These are phyloP conservation scores for Temnothorax curvispinosus DNA, from an alignment of 1,140 invertebrate species.

Conservation along the genomic window DNA sequence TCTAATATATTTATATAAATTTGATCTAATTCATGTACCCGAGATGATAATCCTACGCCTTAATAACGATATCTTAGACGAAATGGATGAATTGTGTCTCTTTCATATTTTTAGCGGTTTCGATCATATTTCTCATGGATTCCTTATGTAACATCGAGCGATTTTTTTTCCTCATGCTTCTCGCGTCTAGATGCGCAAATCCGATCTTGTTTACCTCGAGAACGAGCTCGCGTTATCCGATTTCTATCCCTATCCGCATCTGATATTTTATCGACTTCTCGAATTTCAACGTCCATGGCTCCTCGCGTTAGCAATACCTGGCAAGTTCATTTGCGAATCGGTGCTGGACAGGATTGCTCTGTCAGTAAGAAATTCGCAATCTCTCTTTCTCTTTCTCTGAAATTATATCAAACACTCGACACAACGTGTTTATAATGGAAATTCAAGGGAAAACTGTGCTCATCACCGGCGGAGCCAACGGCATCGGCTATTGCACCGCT, in stretches of 20 bases:
- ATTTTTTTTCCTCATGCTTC: conserved; percentile 31
- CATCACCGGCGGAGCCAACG: conserved; percentile 86
- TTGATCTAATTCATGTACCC: too few species aligned
- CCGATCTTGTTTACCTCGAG: conserved; percentile 69
- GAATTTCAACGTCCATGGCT: conserved; percentile 56
- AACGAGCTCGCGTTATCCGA: conserved; percentile 42
- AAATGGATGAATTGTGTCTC: background rate
- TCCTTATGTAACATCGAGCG: conserved; percentile 9
- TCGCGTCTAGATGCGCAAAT: conserved; percentile 54
- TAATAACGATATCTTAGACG: background rate
- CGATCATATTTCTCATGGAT: background rate
- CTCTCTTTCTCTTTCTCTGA: background rate
- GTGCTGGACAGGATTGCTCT: conserved; percentile 6
- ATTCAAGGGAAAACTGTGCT: conserved; percentile 83
- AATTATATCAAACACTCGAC: background rate
- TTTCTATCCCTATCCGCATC: background rate
- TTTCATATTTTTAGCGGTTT: background rate
- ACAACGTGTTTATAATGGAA: conserved; percentile 19
- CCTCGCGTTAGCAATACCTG: background rate
- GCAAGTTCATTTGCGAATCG: conserved; percentile 48
- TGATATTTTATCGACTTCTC: conserved; percentile 70
- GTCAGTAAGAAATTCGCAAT: background rate
- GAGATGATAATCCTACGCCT: too few species aligned
- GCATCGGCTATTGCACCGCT: conserved; percentile 84
- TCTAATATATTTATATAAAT: too few species aligned